phyloP scores from a whole-genome alignment of 2,888 invertebrate species.

The Ophioninae sp. region DNA sequence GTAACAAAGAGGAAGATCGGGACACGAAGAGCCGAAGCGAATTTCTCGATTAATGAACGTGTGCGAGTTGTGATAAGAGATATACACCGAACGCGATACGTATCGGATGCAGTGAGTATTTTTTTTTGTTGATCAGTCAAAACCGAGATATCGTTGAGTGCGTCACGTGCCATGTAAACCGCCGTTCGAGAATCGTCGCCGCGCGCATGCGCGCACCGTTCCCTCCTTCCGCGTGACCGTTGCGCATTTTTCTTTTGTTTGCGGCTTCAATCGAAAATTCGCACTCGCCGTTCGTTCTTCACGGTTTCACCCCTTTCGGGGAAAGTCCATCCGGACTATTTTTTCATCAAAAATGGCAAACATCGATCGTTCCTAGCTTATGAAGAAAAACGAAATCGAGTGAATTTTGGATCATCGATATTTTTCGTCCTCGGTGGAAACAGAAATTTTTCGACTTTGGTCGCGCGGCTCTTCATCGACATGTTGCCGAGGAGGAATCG shows the following conservation, averaged over 20 bases:
- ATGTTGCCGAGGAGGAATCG: slow-evolving; percentile 41
- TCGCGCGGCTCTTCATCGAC: not conserved
- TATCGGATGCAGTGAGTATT: slow-evolving; percentile 25
- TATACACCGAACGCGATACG: slow-evolving; percentile 6
- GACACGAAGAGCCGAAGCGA: not conserved
- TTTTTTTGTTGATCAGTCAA: slow-evolving; percentile 25
- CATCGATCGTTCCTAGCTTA: not conserved
- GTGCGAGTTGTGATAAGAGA: slow-evolving; percentile 7
- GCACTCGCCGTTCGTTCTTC: not conserved
- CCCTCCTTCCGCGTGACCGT: not conserved
- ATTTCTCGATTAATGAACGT: not conserved
- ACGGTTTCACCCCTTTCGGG: not conserved
- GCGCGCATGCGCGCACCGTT: not conserved
- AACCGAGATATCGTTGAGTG: slow-evolving; percentile 9
- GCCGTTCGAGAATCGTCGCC: not conserved
- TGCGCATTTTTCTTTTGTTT: not conserved
- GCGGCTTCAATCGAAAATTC: not conserved
- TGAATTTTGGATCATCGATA: not conserved
- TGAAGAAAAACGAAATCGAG: not conserved
- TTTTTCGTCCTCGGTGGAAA: not conserved
- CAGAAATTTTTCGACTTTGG: slow-evolving; percentile 12
- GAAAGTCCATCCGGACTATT: not conserved
- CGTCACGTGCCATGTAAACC: not conserved
- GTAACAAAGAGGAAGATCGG: not conserved
- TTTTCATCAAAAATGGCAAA: not conserved